Percentiles rank a stretch among this genome's conserved stretches.
These are phyloP conservation scores for Anastrepha obliqua DNA, from an alignment of 1,140 invertebrate genomes.

Conservation along the genomic window DNA sequence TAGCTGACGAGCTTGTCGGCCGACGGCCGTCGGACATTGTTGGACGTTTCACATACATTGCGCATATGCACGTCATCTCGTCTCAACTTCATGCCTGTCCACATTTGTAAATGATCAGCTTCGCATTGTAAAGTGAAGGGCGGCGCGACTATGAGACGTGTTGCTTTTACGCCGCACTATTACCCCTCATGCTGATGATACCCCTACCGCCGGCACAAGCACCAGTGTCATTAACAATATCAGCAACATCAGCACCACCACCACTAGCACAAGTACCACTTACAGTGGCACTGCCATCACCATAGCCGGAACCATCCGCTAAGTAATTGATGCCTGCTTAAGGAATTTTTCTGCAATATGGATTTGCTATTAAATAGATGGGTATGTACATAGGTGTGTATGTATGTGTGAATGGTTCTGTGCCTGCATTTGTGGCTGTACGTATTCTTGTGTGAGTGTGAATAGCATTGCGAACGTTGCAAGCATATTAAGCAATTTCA, in stretches of 20 bases:
- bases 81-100: slow-evolving; percentile 58
- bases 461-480: slow-evolving; percentile 26
- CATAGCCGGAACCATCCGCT: slow-evolving; percentile 57
- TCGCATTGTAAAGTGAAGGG: slow-evolving; percentile 61
- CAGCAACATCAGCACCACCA: background rate
- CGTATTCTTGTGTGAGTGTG: background rate
- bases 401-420: background rate
- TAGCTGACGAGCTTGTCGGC: background rate
- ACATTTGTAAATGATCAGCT: slow-evolving; percentile 65
- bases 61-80: slow-evolving; percentile 48
- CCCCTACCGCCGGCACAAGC: background rate
- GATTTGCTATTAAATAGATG: slow-evolving; percentile 61
- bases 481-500: slow-evolving; percentile 47
- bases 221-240: slow-evolving; percentile 2
- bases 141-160: slow-evolving; percentile 34
- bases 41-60: slow-evolving; percentile 47
- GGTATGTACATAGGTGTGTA: background rate
- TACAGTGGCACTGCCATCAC: slow-evolving; percentile 29
- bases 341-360: slow-evolving; percentile 68
- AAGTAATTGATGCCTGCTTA: slow-evolving; percentile 66
- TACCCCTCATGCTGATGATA: background rate
- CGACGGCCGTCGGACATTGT: background rate
- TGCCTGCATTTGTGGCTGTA: background rate
- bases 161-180: background rate
- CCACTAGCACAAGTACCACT: background rate